These are phyloP conservation scores for Ophiothrix spiculata DNA, from an alignment of 35 echinoderm and acorn worm genomes.

Conservation along the genomic window DNA sequence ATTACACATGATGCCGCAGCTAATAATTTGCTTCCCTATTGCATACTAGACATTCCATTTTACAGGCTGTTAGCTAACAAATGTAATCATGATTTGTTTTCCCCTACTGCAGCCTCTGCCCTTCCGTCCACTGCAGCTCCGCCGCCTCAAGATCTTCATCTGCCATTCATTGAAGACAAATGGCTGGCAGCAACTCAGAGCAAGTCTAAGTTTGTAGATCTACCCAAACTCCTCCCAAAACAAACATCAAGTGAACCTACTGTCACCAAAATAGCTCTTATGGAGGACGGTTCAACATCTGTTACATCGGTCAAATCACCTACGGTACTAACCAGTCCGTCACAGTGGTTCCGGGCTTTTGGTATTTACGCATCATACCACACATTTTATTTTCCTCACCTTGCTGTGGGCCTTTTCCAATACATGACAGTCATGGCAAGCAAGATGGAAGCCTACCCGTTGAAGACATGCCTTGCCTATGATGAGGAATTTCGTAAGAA, in stretches of 20 bases:
- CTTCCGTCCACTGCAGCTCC: not conserved
- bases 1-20: no score
- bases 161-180: not conserved
- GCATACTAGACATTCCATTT: no score
- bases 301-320: not conserved
- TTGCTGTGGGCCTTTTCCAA: not conserved
- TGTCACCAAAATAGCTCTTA: not conserved
- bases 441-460: not conserved
- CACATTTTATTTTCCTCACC: not conserved
- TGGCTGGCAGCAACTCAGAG: not conserved
- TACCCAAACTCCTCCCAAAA: not conserved
- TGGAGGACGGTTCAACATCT: not conserved
- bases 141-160: not conserved
- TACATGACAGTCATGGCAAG: not conserved
- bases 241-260: not conserved
- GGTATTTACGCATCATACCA: not conserved
- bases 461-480: not conserved
- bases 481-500: not conserved
- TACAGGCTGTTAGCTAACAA: no score
- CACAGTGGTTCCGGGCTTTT: not conserved
- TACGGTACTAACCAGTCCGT: not conserved
- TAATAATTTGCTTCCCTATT: no score
- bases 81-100: no score
- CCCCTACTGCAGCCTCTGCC: no score
- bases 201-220: not conserved